phyloP scores from a whole-genome alignment of 2,888 invertebrate genomes.

The Adelphocoris suturalis region DNA sequence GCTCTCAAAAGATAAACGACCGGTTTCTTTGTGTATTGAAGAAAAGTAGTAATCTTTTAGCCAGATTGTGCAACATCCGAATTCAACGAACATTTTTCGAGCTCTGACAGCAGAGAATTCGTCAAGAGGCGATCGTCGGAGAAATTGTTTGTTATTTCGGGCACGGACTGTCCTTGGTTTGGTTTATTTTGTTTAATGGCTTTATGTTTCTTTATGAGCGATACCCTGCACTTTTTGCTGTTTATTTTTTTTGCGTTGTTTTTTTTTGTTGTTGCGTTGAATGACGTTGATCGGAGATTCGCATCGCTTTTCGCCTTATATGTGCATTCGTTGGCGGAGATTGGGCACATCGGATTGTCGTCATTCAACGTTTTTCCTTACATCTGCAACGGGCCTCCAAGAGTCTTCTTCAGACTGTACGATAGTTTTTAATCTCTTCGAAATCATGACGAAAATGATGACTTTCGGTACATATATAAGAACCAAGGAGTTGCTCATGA shows the following conservation, averaged over 20 bases:
- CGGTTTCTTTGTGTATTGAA: not conserved
- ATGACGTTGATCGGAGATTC: not conserved
- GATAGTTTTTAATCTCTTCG: no score
- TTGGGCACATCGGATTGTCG: not conserved
- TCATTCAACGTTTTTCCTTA: not conserved
- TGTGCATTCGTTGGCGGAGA: not conserved
- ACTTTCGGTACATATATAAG: no score
- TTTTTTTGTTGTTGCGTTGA: not conserved
- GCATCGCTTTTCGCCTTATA: not conserved
- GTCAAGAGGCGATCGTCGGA: not conserved
- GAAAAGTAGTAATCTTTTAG: not conserved
- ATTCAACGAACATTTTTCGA: no score
- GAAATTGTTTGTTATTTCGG: not conserved
- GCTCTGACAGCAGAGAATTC: not conserved
- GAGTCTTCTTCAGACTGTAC: no score
- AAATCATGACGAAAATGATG: no score
- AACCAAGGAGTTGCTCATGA: no score
- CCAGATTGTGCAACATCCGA: not conserved
- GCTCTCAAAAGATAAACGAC: not conserved
- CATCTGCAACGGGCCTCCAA: no score
- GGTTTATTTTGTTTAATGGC: not conserved
- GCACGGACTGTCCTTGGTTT: not conserved
- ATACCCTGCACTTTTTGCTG: not conserved
- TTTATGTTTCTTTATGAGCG: constrained; percentile 6
- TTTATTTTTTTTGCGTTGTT: not conserved